Percentiles rank a stretch among this genome's conserved stretches.
phyloP scores from a whole-genome alignment of 2,888 invertebrate genomes.

The Andrena flavipes region DNA sequence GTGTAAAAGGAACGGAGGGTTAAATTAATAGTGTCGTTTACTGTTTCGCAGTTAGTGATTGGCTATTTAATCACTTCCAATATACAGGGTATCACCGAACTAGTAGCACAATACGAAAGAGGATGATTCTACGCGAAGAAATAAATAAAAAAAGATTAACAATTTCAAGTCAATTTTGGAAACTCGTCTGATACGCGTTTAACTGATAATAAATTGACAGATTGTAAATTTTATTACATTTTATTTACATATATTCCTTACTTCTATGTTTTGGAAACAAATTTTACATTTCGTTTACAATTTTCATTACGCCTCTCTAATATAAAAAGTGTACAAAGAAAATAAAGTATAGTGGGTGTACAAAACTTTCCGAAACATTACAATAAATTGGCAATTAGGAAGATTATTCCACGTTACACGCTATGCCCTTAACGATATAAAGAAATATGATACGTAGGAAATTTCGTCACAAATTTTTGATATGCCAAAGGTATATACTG shows the following conservation, averaged over 20 bases:
- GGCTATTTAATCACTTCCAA: too few species aligned
- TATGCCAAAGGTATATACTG: slow-evolving; percentile 30
- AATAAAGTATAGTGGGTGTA: background rate
- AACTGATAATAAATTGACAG: background rate
- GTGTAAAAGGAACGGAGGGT: too few species aligned
- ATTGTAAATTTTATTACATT: slow-evolving; percentile 38
- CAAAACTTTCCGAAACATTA: background rate
- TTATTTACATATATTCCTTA: slow-evolving; percentile 27
- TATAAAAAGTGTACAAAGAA: slow-evolving; percentile 19
- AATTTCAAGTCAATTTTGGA: too few species aligned
- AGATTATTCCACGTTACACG: slow-evolving; percentile 11
- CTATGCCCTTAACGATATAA: background rate
- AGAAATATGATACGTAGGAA: background rate
- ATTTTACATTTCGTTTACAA: slow-evolving; percentile 14
- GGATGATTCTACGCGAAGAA: too few species aligned
- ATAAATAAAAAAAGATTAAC: too few species aligned
- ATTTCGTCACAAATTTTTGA: slow-evolving; percentile 33
- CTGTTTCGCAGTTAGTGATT: too few species aligned
- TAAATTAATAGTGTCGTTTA: too few species aligned
- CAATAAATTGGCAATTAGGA: slow-evolving; percentile 11
- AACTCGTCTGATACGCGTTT: too few species aligned
- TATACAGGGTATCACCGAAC: too few species aligned
- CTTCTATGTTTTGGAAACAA: slow-evolving; percentile 11
- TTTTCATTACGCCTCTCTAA: slow-evolving; percentile 1
- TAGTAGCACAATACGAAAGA: too few species aligned